Conservation (phyloP, 2,797 vertebrate species). For the Holocentrus rufus region DNA sequence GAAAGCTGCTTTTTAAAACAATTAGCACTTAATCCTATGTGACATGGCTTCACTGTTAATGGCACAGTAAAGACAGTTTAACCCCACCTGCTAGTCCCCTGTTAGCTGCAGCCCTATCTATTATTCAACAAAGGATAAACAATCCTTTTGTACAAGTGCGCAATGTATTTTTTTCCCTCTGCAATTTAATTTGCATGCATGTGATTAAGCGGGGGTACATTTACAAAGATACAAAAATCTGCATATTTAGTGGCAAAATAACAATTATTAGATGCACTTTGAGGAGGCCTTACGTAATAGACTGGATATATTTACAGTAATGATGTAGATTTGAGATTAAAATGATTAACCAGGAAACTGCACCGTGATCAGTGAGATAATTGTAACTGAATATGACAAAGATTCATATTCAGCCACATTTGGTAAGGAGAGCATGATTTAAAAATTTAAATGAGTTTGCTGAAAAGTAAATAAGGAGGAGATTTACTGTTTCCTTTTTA, state of each 20-base stretch:
- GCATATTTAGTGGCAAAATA: neutral
- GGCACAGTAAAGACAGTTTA: constrained; percentile 55
- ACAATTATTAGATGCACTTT: neutral
- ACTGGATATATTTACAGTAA: too few relatives aligned
- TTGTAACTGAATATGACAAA: too few relatives aligned
- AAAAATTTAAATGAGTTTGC: neutral
- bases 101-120: constrained; percentile 28
- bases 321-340: too few relatives aligned
- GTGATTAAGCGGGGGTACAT: neutral
- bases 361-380: too few relatives aligned
- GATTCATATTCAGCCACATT: too few relatives aligned
- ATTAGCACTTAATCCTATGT: constrained; percentile 65
- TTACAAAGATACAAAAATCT: constrained; percentile 20
- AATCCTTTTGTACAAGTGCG: constrained; percentile 8
- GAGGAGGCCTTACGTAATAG: too few relatives aligned
- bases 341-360: too few relatives aligned
- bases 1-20: constrained; percentile 53
- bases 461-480: constrained; percentile 4
- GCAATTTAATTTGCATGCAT: neutral
- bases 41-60: constrained; percentile 45
- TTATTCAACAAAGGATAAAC: constrained; percentile 27
- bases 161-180: neutral
- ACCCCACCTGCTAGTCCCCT: constrained; percentile 38
- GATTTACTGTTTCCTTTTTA: constrained; percentile 21
- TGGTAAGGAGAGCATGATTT: too few relatives aligned